Conservation (phyloP, 1,140 invertebrate species). For the Apolygus lucorum region DNA sequence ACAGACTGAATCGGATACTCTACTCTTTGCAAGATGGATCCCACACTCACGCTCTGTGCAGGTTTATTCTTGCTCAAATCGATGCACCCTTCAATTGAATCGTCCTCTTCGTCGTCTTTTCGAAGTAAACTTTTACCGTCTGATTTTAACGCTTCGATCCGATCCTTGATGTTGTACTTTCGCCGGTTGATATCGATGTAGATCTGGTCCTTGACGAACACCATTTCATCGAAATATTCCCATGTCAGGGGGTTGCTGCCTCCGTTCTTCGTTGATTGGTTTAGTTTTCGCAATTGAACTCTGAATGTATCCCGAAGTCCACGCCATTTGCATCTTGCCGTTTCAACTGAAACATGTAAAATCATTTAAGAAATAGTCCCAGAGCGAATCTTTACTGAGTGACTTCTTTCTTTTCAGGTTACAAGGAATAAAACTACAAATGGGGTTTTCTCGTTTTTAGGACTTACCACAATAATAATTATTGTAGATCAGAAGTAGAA, state of each 20-base stretch:
- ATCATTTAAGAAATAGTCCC: no score
- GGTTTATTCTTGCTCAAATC: background rate
- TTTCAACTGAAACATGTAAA: constrained; percentile 6
- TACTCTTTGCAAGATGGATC: background rate
- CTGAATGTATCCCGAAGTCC: constrained; percentile 6
- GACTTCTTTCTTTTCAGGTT: no score
- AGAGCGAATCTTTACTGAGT: no score
- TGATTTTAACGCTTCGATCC: background rate
- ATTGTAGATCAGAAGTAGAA: no score
- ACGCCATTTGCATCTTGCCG: constrained; percentile 9
- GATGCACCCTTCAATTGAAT: no score
- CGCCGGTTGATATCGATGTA: constrained; percentile 5
- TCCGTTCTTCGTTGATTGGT: background rate
- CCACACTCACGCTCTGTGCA: no score
- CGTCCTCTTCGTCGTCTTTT: background rate
- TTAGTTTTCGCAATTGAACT: background rate
- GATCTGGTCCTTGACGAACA: constrained; percentile 14
- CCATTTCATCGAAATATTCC: constrained; percentile 17
- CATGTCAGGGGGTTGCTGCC: background rate
- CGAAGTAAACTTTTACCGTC: background rate
- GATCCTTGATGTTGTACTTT: background rate
- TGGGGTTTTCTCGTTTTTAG: no score
- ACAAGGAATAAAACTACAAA: no score
- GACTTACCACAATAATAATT: no score
- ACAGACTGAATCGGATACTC: background rate